Evolutionary conservation across 2,888 invertebrate species (phyloP).

Genomic region (Nasonia oneida): DNA sequence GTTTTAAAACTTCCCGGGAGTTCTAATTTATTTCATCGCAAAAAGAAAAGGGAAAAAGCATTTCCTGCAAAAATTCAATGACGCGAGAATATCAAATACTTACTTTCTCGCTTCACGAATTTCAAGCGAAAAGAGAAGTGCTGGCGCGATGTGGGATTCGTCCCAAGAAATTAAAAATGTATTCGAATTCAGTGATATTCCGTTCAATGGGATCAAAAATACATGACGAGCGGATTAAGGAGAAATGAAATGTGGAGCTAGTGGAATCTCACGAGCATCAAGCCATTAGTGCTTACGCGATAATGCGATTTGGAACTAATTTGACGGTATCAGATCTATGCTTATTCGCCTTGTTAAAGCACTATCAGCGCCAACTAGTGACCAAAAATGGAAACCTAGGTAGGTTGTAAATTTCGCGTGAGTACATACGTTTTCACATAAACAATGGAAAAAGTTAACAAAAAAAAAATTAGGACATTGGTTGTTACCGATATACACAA

Average conservation of each 20-base stretch:
- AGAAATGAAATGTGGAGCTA: not conserved
- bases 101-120: not conserved
- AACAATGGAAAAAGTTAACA: no score
- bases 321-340: not conserved
- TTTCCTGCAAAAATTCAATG: not conserved
- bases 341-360: not conserved
- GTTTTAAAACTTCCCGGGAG: not conserved
- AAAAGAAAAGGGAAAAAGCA: not conserved
- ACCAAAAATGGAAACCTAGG: no score
- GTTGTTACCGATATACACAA: no score
- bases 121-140: not conserved
- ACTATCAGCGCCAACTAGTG: no score
- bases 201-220: no score
- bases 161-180: no score
- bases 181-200: no score
- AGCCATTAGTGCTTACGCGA: not conserved
- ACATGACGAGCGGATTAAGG: not conserved
- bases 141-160: not conserved
- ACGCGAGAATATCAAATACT: not conserved
- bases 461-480: no score
- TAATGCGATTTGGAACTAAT: slow-evolving; percentile 4
- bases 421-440: no score
- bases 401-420: no score
- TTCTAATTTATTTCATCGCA: not conserved
- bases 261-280: not conserved